phyloP scores from a whole-genome alignment of 2,888 invertebrate species.

The Spicauda simplicius region DNA sequence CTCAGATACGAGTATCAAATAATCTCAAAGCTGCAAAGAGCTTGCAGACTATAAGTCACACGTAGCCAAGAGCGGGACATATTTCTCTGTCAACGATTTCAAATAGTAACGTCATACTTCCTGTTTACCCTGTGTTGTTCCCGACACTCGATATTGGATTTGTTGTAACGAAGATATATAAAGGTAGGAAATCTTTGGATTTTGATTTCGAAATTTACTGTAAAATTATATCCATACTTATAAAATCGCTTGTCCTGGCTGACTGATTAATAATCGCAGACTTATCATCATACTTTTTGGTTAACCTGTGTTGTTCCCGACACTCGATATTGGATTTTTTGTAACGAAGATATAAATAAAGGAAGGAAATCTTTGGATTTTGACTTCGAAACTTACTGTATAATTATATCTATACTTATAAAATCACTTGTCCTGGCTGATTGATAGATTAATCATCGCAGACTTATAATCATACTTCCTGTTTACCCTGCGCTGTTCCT shows the following conservation, averaged over 20 bases:
- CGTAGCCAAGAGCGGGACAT: neutral
- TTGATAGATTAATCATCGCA: too few species aligned
- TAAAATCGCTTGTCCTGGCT: too few species aligned
- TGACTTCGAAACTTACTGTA: neutral
- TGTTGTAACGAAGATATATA: too few species aligned
- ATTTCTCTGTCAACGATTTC: constrained; percentile 5
- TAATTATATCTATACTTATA: too few species aligned
- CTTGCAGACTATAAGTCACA: neutral
- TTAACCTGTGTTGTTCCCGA: neutral
- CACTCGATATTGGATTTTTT: neutral
- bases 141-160: constrained; percentile 1
- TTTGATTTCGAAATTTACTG: too few species aligned
- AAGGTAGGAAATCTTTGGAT: too few species aligned
- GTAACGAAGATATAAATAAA: neutral
- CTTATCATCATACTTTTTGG: neutral
- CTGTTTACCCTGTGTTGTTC: neutral
- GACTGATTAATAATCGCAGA: too few species aligned
- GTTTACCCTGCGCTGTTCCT: neutral
- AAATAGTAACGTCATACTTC: constrained; percentile 3
- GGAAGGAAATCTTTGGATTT: neutral
- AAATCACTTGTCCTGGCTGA: too few species aligned
- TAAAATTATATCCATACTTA: too few species aligned
- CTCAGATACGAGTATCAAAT: neutral
- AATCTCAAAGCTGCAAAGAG: neutral
- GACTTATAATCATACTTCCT: too few species aligned